Evolutionary conservation across 2,113 vertebrate genomes (phyloP), one percentile per base, ranked within the genome.

Genomic region (Hymenochirus boettgeri): DNA sequence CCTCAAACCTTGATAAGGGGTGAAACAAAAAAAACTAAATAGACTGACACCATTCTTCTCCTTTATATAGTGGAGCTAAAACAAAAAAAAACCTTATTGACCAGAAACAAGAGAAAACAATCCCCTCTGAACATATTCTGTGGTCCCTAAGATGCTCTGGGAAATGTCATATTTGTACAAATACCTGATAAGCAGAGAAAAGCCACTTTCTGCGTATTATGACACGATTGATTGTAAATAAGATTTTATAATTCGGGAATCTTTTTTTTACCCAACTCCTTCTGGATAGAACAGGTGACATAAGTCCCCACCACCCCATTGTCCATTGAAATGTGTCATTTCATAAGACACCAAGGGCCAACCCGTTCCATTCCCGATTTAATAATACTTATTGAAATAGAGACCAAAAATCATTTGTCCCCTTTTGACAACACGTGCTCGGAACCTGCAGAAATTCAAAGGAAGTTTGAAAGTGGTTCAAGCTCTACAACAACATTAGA

Each of bases 11-110:
- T 69, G 53, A 69, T 4, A 11, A 13, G 18, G 29, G 31, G 12
- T n/a, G 21, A 45, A 37, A 66, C 24, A 66, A 50, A 37, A 11
- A n/a, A 18, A 47, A 33, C 42, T 56, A 60, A 69, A 69, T 69
- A 69, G 65, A 60, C 15, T 22, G 56, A 46, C 27, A 56, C 11
- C 57, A 42, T 53, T 69, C 65, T 22, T 35, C 53, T 39, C 46
- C 39, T 26, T 42, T 23, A 7, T 23, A 10, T 3, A 29, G 26
- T 3, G n/a, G 25, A 53, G 56, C 56, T 53, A 69, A 57, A 42
- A 53, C 59, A 52, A 59, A 39, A 19, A 45, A 19, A 5, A n/a
- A n/a, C n/a, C n/a, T n/a, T 15, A 22, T 55, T n/a, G 42, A 17
- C 35, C 15, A 18, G 45, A 67, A 67, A 45, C 58, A 67, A 59